These are phyloP conservation scores for Ptychochromis oligacanthus DNA, from an alignment of 2,113 vertebrate species.

Conservation along the genomic window DNA sequence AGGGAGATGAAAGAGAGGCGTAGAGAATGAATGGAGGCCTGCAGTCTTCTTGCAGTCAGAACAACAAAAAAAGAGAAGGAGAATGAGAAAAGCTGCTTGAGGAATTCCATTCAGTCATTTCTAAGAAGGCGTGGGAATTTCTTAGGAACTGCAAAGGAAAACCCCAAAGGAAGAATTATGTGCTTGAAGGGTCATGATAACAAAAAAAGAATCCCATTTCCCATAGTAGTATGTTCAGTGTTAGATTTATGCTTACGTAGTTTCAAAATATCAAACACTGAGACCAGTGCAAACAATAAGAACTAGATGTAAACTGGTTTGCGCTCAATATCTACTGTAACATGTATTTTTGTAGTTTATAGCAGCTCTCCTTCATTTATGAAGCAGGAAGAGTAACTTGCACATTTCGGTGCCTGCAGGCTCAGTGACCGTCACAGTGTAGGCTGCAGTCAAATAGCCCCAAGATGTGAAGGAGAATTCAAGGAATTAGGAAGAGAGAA, in stretches of 20 bases:
- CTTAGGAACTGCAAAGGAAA: neutral
- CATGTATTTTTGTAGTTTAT: neutral
- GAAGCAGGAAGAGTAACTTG: neutral
- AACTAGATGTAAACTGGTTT: neutral
- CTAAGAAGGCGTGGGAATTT: slow-evolving; percentile 55
- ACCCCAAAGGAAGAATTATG: neutral
- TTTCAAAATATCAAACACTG: neutral
- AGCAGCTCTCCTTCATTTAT: neutral
- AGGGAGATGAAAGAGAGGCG: slow-evolving; percentile 43
- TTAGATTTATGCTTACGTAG: neutral
- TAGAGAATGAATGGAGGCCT: slow-evolving; percentile 33
- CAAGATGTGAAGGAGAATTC: neutral
- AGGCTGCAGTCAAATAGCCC: neutral
- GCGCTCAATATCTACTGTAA: neutral
- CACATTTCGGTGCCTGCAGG: neutral
- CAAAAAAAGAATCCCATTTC: neutral
- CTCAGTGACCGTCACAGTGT: neutral
- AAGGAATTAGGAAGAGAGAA: neutral
- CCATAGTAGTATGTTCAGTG: neutral
- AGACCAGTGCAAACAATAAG: neutral
- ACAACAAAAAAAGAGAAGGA: neutral
- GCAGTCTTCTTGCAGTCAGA: slow-evolving; percentile 20
- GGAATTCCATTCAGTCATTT: slow-evolving; percentile 65
- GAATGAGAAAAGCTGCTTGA: slow-evolving; percentile 28
- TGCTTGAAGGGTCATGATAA: slow-evolving; percentile 1